phyloP scores from a whole-genome alignment of 1,140 invertebrate species.

The Calliopsis andreniformis region DNA sequence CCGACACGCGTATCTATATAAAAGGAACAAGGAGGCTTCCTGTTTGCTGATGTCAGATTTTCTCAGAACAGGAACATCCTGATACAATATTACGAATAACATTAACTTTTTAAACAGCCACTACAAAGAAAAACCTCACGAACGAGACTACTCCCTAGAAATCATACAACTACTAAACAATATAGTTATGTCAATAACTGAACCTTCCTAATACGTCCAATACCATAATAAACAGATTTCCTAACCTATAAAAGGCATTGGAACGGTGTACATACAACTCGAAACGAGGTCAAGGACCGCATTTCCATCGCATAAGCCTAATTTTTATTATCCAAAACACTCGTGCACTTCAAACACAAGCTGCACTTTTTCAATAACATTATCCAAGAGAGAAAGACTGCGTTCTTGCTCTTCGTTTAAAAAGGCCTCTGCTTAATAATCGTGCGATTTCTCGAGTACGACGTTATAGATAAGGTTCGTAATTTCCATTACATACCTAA shows the following conservation, averaged over 20 bases:
- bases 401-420: conserved; percentile 23
- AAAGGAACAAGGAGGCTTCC: conserved; percentile 32
- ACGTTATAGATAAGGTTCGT: background rate
- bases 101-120: background rate
- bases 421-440: background rate
- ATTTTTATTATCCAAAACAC: background rate
- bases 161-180: background rate
- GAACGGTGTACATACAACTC: conserved; percentile 4
- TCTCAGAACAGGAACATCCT: background rate
- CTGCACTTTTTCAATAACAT: background rate
- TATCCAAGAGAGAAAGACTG: background rate
- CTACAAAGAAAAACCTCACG: background rate
- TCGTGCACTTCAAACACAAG: background rate
- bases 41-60: conserved; percentile 31
- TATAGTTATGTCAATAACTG: conserved; percentile 3
- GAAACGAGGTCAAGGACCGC: conserved; percentile 38
- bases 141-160: background rate
- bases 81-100: background rate
- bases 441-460: background rate
- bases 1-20: background rate
- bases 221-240: conserved; percentile 32
- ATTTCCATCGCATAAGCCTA: conserved; percentile 27
- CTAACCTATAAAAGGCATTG: conserved; percentile 41
- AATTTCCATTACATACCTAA: conserved; percentile 82
- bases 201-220: background rate